Evolutionary conservation across 2,888 invertebrate genomes (phyloP), one percentile per base, ranked within the genome.

Genomic region (Mimas tiliae): DNA sequence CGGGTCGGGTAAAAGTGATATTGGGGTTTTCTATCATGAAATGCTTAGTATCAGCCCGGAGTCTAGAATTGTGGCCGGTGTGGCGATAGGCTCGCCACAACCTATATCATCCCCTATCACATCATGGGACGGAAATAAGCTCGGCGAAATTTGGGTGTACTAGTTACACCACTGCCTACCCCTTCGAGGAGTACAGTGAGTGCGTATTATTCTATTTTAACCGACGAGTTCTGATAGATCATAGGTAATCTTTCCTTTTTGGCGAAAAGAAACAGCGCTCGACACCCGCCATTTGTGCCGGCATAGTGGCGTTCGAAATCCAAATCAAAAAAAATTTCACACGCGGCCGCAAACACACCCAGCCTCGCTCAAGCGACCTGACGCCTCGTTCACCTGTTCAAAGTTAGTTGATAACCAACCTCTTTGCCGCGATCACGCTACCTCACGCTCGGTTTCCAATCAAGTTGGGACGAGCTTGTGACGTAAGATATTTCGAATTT

Each of bases 381-480:
- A 64, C 70, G 73, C 73, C 68, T 74, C 74, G 71, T 69, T 77
- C 80, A 80, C 80, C 82, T 82, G 65, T 69, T 77, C 80, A 80
- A 81, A 82, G 55, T 72, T 83, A 91, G 91, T 91, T 87, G 85
- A 87, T 85, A 88, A 86, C 84, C 85, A 84, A 85, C 88, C 83
- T 86, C 83, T 77, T 80, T 72, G 76, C 74, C 69, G 86, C 72
- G 77, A 82, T 76, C 85, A 88, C 89, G 88, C 81, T 72, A 68
- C 74, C 73, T 70, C 73, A 64, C 68, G 69, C 65, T 19, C 67
- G 65, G 65, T 65, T 65, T 67, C 42, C 67, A 64, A 45, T 71
- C 69, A 66, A 69, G 65, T 42, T 64, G 58, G 51, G 27, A 64
- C 48, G 65, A 68, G 48, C 42, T 65, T 68, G 70, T 70, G 71